Base-by-base conservation (phyloP, 2,113 vertebrate genomes). In the Reinhardtius hippoglossoides region DNA sequence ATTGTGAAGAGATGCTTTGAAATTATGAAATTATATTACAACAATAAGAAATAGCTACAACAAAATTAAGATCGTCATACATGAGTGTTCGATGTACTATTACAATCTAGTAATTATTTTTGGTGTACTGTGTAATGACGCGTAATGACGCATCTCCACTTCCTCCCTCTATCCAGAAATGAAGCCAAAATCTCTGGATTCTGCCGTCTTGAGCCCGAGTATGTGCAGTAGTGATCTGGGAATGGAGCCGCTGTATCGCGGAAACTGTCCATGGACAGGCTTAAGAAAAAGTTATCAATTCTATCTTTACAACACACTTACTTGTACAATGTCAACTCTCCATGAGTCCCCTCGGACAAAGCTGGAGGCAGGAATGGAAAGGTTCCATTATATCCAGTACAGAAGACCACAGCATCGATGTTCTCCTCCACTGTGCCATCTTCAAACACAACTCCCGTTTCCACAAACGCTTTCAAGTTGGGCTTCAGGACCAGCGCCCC, bases 401-500 rank as follows among this genome's bases (percentile, higher is more conserved):
- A 97, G 46, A 99, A 97, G 56, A 99, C 79, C 24, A 98, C 93
- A 0, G 62, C 89, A 14, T 97, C 95, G 0, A 98, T 88, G 9
- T 96, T 89, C 31, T 97, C 92, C 86, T 97, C 97, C 48, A 48
- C 86, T 3, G 94, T 94, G n/a, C 93, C 94, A 0, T 99, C 96
- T 50, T 96, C 95, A 56, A 99, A 99, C 23, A 95, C 80, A 63
- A 94, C 95, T 7, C 92, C 92, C 0, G 93, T 95, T 26, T 94
- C 94, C 0, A 86, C 94, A 90, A 99, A 96, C 60, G 91, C 87
- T 56, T 15, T 89, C 76, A 99, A 50, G 3, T 96, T 94, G 0
- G 95, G 79, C 87, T 97, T 98, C 74, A 98, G 82, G 40, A 71
- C 81, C 35, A 99, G 80, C 3, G 82, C 82, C 24, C 96, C 97